Evolutionary conservation across 2,888 invertebrate species (phyloP).

Genomic region (Andrena flavipes): DNA sequence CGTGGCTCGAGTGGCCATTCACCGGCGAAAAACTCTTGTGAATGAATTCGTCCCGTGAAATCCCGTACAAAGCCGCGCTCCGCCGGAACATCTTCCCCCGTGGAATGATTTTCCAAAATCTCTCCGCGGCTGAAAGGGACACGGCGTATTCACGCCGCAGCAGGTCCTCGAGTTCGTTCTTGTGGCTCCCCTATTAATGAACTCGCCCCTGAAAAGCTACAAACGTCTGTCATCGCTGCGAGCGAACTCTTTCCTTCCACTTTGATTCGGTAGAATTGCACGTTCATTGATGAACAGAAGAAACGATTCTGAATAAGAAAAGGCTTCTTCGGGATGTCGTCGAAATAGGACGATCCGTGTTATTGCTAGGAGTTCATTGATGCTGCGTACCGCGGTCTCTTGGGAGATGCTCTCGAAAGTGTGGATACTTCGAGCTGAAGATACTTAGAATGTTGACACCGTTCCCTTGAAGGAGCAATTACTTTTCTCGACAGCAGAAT

Average conservation of each 20-base stretch:
- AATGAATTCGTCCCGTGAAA: slow-evolving; percentile 65
- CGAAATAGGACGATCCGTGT: neutral
- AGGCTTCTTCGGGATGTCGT: neutral
- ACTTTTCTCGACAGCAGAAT: neutral
- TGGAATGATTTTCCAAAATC: slow-evolving; percentile 65
- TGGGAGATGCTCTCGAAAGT: neutral
- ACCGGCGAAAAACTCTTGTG: slow-evolving; percentile 44
- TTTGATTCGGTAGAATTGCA: too few relatives aligned
- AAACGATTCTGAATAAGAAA: slow-evolving; percentile 3
- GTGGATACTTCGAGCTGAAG: neutral
- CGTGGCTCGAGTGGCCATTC: slow-evolving; percentile 57
- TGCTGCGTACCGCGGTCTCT: neutral
- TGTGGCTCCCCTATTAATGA: slow-evolving; percentile 47
- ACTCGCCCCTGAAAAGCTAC: slow-evolving; percentile 22
- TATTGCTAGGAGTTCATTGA: neutral
- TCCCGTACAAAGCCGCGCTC: slow-evolving; percentile 53
- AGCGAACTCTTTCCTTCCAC: slow-evolving; percentile 39
- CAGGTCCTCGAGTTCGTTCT: slow-evolving; percentile 42
- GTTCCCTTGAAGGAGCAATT: slow-evolving; percentile 22
- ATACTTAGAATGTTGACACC: neutral
- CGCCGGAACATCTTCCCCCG: slow-evolving; percentile 52
- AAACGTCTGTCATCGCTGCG: slow-evolving; percentile 31
- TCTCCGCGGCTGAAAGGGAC: slow-evolving; percentile 12
- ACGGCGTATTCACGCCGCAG: neutral
- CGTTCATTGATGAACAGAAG: too few relatives aligned